Conservation (phyloP, 2,888 invertebrate species). For the Alentia gelatinosa region DNA sequence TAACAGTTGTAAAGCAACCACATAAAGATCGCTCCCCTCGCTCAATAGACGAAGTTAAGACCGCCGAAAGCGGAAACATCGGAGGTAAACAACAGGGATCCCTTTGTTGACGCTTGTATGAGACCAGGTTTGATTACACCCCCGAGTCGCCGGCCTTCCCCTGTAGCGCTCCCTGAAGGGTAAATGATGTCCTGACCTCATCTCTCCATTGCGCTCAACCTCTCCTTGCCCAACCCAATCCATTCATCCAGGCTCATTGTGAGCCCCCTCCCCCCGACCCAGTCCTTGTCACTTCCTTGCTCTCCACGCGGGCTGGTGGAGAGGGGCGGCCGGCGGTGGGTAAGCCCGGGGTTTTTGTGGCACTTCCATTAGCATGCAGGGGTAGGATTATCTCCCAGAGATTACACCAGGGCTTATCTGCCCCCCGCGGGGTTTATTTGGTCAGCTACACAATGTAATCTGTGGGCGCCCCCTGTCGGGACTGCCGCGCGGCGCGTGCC, state of each 20-base stretch:
- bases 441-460: conserved; percentile 16
- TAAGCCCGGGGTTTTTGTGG: neutral
- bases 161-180: neutral
- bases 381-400: neutral
- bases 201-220: neutral
- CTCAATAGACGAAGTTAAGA: neutral
- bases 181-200: neutral
- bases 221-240: neutral
- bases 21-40: neutral
- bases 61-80: neutral
- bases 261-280: neutral
- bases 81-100: neutral
- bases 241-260: too few relatives aligned
- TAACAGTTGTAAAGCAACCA: neutral
- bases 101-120: too few relatives aligned
- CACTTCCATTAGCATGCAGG: neutral
- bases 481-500: neutral
- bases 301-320: neutral
- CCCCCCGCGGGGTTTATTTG: neutral
- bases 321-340: neutral
- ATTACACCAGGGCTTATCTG: neutral
- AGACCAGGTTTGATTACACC: too few relatives aligned
- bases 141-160: neutral
- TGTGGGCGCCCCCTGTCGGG: neutral
- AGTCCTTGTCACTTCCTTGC: neutral